Evolutionary conservation across 2,113 vertebrate species (phyloP).

Genomic region (Micromys minutus): DNA sequence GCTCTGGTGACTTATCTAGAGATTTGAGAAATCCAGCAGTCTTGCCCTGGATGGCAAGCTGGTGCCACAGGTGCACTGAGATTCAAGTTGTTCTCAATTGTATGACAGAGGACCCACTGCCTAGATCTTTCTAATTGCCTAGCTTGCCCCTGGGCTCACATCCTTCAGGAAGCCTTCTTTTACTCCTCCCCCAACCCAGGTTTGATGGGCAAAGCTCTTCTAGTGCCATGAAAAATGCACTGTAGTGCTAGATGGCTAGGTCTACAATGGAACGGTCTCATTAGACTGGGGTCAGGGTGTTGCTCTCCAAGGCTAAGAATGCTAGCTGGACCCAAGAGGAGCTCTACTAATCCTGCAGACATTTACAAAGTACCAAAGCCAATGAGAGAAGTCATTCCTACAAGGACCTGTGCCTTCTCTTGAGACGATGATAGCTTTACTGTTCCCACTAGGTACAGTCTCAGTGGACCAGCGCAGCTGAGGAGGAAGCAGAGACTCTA

Average conservation of each 20-base stretch:
- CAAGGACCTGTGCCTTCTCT: not conserved
- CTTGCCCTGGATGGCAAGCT: not conserved
- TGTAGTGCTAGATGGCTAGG: not conserved
- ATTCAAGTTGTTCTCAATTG: not conserved
- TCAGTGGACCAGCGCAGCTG: not conserved
- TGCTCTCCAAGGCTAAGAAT: not conserved
- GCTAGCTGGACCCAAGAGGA: not conserved
- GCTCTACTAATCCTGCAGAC: not conserved
- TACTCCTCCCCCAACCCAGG: not conserved
- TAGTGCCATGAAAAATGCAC: not conserved
- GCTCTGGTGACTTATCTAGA: not conserved
- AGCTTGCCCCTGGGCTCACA: not conserved
- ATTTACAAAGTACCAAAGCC: not conserved
- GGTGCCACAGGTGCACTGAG: not conserved
- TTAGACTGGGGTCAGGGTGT: not conserved
- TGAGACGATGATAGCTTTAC: not conserved
- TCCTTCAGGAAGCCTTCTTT: not conserved
- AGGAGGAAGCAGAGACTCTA: not conserved
- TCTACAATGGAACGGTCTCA: not conserved
- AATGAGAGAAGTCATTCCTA: constrained; percentile 1
- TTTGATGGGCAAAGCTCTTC: not conserved
- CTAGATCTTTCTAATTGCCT: not conserved
- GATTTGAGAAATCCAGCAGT: not conserved
- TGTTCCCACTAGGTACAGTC: not conserved
- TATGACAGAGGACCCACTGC: not conserved